Conservation (phyloP, 2,888 invertebrate genomes). For the Ectobius pallidus region DNA sequence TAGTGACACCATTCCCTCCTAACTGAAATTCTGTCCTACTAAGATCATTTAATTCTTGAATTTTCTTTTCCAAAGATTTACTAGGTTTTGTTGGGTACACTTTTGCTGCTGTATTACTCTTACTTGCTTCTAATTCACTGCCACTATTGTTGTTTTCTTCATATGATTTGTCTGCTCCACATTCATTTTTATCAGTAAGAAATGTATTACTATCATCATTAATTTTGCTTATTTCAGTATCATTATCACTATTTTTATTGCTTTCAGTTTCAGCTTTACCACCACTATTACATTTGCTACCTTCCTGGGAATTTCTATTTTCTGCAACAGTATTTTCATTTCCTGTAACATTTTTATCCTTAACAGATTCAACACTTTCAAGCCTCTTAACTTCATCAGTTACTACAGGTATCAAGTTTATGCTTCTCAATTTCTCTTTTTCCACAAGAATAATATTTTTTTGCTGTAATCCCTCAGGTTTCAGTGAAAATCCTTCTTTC, state of each 20-base stretch:
- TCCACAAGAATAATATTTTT: not conserved
- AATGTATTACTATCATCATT: not conserved
- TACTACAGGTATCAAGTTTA: not conserved
- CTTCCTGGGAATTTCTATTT: not conserved
- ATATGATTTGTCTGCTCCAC: too few species aligned
- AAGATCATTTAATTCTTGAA: not conserved
- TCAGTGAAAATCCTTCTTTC: too few species aligned
- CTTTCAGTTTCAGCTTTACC: slow-evolving; percentile 10
- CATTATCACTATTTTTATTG: not conserved
- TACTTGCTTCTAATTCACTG: too few species aligned
- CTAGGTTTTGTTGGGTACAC: slow-evolving; percentile 7
- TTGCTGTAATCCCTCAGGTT: too few species aligned
- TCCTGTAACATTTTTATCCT: not conserved
- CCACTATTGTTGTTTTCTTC: too few species aligned
- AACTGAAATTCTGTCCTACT: not conserved
- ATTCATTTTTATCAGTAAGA: too few species aligned
- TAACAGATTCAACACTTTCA: not conserved
- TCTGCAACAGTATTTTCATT: not conserved
- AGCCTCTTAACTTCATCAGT: not conserved
- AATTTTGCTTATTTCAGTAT: too few species aligned
- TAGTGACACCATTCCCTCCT: not conserved
- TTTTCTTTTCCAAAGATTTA: slow-evolving; percentile 13
- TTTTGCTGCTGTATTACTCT: not conserved
- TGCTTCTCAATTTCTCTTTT: not conserved
- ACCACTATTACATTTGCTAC: not conserved